Conservation (phyloP, 2,113 vertebrate genomes). For the Rhinichthys klamathensis region DNA sequence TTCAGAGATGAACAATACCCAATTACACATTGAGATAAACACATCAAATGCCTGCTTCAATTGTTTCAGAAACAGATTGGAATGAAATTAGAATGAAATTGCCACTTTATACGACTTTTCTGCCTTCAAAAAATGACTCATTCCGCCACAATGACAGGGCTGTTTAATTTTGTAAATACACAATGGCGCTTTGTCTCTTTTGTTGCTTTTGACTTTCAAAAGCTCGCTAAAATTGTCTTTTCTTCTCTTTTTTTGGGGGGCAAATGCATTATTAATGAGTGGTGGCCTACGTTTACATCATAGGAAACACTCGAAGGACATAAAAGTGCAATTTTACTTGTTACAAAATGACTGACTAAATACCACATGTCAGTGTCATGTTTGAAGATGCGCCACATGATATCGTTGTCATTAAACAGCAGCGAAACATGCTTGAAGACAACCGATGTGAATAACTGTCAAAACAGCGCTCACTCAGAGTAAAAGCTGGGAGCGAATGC, state of each 20-base stretch:
- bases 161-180: conserved; percentile 78
- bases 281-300: conserved; percentile 76
- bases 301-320: conserved; percentile 77
- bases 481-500: conserved; percentile 68
- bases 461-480: conserved; percentile 75
- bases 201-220: conserved; percentile 71
- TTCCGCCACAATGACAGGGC: conserved; percentile 74
- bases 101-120: conserved; percentile 71
- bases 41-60: conserved; percentile 67
- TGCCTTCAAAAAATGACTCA: conserved; percentile 76
- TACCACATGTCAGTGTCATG: conserved; percentile 82
- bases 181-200: conserved; percentile 79
- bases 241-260: conserved; percentile 60
- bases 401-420: conserved; percentile 83
- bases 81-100: conserved; percentile 74
- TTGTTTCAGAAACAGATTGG: conserved; percentile 74
- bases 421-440: conserved; percentile 75
- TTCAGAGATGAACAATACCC: conserved; percentile 62
- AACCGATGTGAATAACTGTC: conserved; percentile 73
- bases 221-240: conserved; percentile 65
- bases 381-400: conserved; percentile 85
- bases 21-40: conserved; percentile 67
- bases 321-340: conserved; percentile 73
- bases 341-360: conserved; percentile 82
- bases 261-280: conserved; percentile 76